Percentiles rank a stretch among this genome's conserved stretches.
Conservation (phyloP, 2,113 vertebrate species). For the Regulus satrapa region DNA sequence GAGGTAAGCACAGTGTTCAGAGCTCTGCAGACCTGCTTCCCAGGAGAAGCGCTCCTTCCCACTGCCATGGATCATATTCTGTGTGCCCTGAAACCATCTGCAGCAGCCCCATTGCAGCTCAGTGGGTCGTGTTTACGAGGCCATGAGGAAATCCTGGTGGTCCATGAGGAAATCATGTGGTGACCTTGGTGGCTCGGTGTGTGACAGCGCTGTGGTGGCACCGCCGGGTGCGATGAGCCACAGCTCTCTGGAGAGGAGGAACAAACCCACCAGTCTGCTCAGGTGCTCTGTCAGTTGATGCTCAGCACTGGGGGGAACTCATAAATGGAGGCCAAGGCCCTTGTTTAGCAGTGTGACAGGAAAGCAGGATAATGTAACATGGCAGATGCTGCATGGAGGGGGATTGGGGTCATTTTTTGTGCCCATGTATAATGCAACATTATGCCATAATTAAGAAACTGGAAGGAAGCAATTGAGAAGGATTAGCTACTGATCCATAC, state of each 20-base stretch:
- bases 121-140: fast-evolving
- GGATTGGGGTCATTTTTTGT: background rate
- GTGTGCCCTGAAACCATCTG: background rate
- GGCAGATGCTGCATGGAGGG: conserved; percentile 32
- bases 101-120: fast-evolving
- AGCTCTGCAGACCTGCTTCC: background rate
- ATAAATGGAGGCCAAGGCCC: background rate
- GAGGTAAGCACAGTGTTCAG: background rate
- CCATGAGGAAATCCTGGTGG: no score
- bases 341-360: background rate
- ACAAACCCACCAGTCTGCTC: background rate
- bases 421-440: background rate
- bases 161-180: no score
- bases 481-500: conserved; percentile 18
- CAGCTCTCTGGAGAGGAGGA: background rate
- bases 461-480: background rate
- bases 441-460: background rate
- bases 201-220: background rate
- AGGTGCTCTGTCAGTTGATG: background rate
- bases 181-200: no score
- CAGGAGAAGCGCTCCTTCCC: background rate
- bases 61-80: background rate
- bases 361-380: conserved; percentile 7
- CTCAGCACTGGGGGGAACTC: background rate
- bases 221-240: background rate